Conservation (phyloP, 2,888 invertebrate species). For the Noctua janthe region DNA sequence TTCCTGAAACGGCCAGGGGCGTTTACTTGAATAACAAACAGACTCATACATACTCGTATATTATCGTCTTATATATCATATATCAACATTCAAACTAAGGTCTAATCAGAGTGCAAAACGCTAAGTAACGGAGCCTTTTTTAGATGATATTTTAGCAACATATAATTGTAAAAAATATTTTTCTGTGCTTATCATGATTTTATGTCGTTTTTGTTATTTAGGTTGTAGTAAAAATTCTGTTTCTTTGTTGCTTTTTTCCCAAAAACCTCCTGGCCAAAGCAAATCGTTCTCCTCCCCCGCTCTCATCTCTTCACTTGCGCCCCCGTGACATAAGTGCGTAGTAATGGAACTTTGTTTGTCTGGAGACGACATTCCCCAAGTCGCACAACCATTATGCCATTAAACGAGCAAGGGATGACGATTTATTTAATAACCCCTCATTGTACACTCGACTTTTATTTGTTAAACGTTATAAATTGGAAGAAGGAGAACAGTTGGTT, state of each 20-base stretch:
- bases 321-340: conserved; percentile 59
- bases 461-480: conserved; percentile 44
- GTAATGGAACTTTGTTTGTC: conserved; percentile 70
- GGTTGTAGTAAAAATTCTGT: background rate
- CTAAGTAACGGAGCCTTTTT: too few species aligned
- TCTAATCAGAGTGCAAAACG: too few species aligned
- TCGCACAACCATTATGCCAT: conserved; percentile 58
- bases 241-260: background rate
- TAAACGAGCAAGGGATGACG: conserved; percentile 57
- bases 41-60: conserved; percentile 34
- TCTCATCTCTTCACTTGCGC: background rate
- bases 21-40: conserved; percentile 48
- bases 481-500: background rate
- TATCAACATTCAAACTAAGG: conserved; percentile 9
- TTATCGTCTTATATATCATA: conserved; percentile 15
- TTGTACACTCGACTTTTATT: conserved; percentile 41
- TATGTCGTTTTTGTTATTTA: background rate
- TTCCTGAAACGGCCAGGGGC: conserved; percentile 10
- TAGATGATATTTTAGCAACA: too few species aligned
- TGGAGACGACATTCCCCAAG: conserved; percentile 65
- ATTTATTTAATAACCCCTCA: conserved; percentile 59
- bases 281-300: conserved; percentile 18
- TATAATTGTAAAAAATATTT: background rate
- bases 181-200: background rate
- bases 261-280: background rate